These are phyloP conservation scores for Lucilia cuprina DNA, from an alignment of 1,140 invertebrate species.

Conservation along the genomic window DNA sequence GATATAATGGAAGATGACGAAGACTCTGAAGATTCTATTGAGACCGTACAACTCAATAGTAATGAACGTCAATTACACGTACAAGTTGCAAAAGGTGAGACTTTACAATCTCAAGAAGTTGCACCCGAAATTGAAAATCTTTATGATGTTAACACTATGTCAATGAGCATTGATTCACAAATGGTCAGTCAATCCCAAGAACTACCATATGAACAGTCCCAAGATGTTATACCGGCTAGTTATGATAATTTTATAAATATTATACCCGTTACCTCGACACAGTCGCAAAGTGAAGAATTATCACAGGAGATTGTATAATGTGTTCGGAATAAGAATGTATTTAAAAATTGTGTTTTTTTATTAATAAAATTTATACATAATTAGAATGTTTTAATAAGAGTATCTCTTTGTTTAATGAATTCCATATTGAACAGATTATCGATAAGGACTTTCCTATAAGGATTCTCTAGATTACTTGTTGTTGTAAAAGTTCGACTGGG, in stretches of 20 bases:
- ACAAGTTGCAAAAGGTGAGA: not conserved
- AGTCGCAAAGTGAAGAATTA: not conserved
- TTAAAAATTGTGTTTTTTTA: no score
- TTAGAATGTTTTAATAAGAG: no score
- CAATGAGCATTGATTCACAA: not conserved
- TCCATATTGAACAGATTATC: no score
- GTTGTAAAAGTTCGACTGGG: no score
- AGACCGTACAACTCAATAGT: not conserved
- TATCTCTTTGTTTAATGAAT: no score
- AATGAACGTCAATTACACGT: no score
- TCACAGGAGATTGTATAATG: not conserved
- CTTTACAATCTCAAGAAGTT: not conserved
- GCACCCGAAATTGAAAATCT: not conserved
- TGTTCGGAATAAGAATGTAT: no score
- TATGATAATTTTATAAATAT: slow-evolving; percentile 4
- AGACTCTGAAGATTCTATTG: not conserved
- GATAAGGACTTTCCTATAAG: no score
- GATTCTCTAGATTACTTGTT: no score
- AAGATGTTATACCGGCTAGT: not conserved
- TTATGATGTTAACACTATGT: not conserved
- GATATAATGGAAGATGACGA: not conserved
- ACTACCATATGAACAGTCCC: not conserved
- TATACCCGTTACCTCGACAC: not conserved
- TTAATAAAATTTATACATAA: no score
- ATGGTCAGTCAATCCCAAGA: not conserved